Evolutionary conservation across 2,797 vertebrate species (phyloP), one percentile per base, ranked within the genome.

Genomic region (Erethizon dorsatum): DNA sequence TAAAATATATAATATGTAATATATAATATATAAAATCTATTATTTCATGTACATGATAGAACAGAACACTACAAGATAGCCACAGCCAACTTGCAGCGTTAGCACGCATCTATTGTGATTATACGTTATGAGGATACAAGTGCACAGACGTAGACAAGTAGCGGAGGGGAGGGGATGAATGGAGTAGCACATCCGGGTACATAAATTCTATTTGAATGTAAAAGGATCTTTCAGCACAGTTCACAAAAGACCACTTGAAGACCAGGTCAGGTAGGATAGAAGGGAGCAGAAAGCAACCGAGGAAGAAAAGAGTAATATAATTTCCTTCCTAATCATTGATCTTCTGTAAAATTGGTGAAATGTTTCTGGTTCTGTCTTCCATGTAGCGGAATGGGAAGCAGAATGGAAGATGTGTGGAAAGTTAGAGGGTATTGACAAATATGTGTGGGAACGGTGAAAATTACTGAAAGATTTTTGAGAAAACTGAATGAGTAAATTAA

Each of bases 401-500:
- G 41, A 91, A 73, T 41, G 9, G 10, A 73, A 89, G 41, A 71
- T 54, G 41, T 63, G 11, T 50, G 15, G 71, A 45, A 91, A 93
- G 24, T 63, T 80, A 75, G 22, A 92, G 85, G 54, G 18, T 54
- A 20, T 45, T 65, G 65, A 65, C 33, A 92, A 86, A 75, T 73
- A 18, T 9, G 31, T 28, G 50, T n/a, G 50, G 7, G 12, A 73
- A 61, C 26, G 33, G 1, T 31, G 26, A 37, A 82, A 83, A 67
- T 82, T 59, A 69, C 14, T 50, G 17, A 91, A 69, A 95, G 7
- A 17, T 20, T 89, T 97, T 85, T 31, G 24, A 88, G 69, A 67
- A 91, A 78, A 84, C 26, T 13, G 18, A 94, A 90, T 71, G 31
- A 85, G 37, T 95, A 77, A 94, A 94, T 15, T 59, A 89, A 88